These are phyloP conservation scores for Cataglyphis rosenhaueri DNA, from an alignment of 2,888 invertebrate genomes.

Conservation along the genomic window DNA sequence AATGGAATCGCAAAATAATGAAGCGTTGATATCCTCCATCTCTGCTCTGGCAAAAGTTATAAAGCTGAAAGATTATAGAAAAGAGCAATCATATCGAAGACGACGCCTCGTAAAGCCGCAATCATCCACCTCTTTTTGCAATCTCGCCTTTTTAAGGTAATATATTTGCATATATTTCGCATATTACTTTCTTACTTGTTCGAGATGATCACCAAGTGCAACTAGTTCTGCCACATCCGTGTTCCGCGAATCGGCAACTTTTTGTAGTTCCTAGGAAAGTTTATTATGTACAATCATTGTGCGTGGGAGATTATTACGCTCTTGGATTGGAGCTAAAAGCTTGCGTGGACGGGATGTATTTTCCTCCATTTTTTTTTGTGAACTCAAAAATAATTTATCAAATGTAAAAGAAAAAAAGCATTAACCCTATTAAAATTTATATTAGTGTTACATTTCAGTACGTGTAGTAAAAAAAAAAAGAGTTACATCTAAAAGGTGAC, in stretches of 20 bases:
- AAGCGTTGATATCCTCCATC: conserved; percentile 35
- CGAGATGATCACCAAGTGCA: conserved; percentile 92
- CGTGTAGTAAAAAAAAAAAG: conserved; percentile 15
- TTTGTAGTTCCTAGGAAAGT: conserved; percentile 91
- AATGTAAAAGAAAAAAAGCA: not conserved
- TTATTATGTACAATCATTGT: conserved; percentile 51
- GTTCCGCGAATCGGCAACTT: conserved; percentile 90
- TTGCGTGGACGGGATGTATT: not conserved
- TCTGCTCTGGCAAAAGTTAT: conserved; percentile 31
- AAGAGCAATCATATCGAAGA: conserved; percentile 33
- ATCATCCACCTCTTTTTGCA: conserved; percentile 28
- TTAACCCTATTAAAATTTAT: conserved; percentile 7
- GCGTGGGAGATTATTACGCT: not conserved
- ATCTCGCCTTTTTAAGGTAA: conserved; percentile 30
- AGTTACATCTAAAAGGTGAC: conserved; percentile 8
- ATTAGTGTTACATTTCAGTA: conserved; percentile 24
- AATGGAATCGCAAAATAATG: conserved; percentile 25
- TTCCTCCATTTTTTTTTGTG: conserved; percentile 13
- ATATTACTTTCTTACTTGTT: conserved; percentile 90
- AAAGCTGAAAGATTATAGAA: conserved; percentile 37
- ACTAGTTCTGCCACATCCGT: conserved; percentile 91
- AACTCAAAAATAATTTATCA: conserved; percentile 15
- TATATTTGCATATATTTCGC: conserved; percentile 29
- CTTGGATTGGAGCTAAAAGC: conserved; percentile 36
- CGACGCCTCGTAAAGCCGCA: conserved; percentile 34